Conservation (phyloP, 2,888 invertebrate species). For the Synanthedon formicaeformis region DNA sequence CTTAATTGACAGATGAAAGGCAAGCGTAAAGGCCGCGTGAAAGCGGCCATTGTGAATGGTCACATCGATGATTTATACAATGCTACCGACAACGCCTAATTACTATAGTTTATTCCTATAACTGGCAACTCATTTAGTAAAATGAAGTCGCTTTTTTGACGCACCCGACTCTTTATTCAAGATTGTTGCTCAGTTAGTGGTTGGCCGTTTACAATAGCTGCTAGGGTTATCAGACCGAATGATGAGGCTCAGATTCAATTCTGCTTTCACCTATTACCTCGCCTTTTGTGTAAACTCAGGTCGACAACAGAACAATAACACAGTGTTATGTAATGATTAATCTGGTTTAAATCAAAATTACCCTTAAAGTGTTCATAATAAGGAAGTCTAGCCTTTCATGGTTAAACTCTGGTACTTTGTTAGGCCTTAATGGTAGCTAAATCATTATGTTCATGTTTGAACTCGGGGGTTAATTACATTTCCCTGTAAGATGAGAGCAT, state of each 20-base stretch:
- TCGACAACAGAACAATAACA: slow-evolving; percentile 21
- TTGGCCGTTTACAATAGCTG: slow-evolving; percentile 44
- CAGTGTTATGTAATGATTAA: slow-evolving; percentile 28
- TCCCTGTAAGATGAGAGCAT: slow-evolving; percentile 11
- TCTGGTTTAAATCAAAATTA: slow-evolving; percentile 18
- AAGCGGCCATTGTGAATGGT: slow-evolving; percentile 44
- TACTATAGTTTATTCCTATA: slow-evolving; percentile 35
- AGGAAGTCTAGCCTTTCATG: slow-evolving; percentile 13
- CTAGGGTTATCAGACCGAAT: slow-evolving; percentile 64
- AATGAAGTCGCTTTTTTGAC: slow-evolving; percentile 57
- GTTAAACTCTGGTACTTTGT: slow-evolving; percentile 23
- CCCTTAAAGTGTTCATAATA: slow-evolving; percentile 21
- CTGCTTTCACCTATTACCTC: slow-evolving; percentile 61
- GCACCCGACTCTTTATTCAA: slow-evolving; percentile 38
- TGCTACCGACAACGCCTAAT: slow-evolving; percentile 52
- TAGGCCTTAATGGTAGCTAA: slow-evolving; percentile 19
- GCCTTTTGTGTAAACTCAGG: slow-evolving; percentile 38
- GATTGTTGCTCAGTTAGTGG: slow-evolving; percentile 40
- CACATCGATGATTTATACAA: slow-evolving; percentile 42
- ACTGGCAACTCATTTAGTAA: slow-evolving; percentile 58
- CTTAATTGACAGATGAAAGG: slow-evolving; percentile 56
- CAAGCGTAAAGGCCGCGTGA: slow-evolving; percentile 37
- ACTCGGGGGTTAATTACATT: slow-evolving; percentile 31
- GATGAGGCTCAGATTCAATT: slow-evolving; percentile 55
- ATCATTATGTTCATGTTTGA: slow-evolving; percentile 16